Evolutionary conservation across 2,888 invertebrate species (phyloP), one percentile per base, ranked within the genome.

Genomic region (Habrosyne pyritoides): DNA sequence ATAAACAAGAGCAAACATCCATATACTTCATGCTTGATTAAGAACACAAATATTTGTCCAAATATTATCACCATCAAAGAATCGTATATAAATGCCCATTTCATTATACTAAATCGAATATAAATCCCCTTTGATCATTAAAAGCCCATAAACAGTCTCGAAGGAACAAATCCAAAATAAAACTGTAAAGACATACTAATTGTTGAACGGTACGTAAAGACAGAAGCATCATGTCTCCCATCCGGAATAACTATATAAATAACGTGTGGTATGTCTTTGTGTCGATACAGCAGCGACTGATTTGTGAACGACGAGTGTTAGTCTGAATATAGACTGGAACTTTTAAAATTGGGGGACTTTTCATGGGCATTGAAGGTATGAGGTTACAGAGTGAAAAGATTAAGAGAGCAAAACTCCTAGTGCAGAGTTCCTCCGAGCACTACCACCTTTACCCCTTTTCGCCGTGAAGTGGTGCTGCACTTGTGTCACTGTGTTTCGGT

Each of bases 241-340:
- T 30, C 73, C 60, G 66, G 77, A 85, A 86, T 87, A 83, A 79
- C 77, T 74, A 77, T 81, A 87, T 87, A 88, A 89, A 89, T 88
- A 87, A 81, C 81, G 59, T 76, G 81, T 84, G 79, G 84, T 66
- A 86, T 84, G 87, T 84, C 85, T 87, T 87, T 89, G 71, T 69
- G 84, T 87, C 84, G 85, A 88, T 85, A 81, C 79, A 69, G 70
- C 71, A 79, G 80, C 81, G 85, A 89, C 88, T 89, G 90, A 91
- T 90, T 90, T 91, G 90, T 91, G 87, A 85, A 86, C 84, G 73
- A 75, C 75, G 73, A 72, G 69, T 57, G 59, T 52, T 62, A 71
- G 74, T 66, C 66, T 67, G 63, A 18, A 14, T 67, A 72, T 49
- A 77, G 78, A 79, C 48, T 64, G 67, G 18, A 52, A n/a, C n/a